These are phyloP conservation scores for Trichopria drosophilae DNA, from an alignment of 2,888 invertebrate species.

Conservation along the genomic window DNA sequence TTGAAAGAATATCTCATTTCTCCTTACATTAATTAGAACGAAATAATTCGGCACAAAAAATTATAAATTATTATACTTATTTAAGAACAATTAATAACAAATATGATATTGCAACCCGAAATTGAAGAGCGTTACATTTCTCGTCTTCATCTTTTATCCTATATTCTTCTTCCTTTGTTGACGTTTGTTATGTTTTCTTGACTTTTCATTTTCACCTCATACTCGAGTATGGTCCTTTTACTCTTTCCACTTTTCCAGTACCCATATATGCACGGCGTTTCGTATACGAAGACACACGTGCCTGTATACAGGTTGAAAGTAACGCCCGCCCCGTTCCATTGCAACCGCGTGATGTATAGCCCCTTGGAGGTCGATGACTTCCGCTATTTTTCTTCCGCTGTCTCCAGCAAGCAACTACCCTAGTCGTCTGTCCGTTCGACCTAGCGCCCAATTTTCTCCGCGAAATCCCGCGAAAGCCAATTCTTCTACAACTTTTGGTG, in stretches of 20 bases:
- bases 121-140: too few species aligned
- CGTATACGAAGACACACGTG: constrained; percentile 34
- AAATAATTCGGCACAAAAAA: too few species aligned
- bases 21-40: too few species aligned
- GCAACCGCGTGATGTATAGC: constrained; percentile 61
- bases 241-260: constrained; percentile 41
- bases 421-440: constrained; percentile 64
- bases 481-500: constrained; percentile 22
- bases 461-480: constrained; percentile 29
- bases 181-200: constrained; percentile 27
- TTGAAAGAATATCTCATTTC: too few species aligned
- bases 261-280: constrained; percentile 28
- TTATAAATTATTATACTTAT: too few species aligned
- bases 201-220: constrained; percentile 35
- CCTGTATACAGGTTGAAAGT: constrained; percentile 25
- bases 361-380: constrained; percentile 66
- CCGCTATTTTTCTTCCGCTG: constrained; percentile 66
- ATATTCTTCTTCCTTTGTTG: constrained; percentile 21
- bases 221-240: constrained; percentile 36
- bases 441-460: constrained; percentile 56
- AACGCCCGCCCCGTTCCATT: constrained; percentile 43
- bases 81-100: too few species aligned
- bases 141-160: constrained; percentile 22
- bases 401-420: constrained; percentile 61
- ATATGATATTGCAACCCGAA: too few species aligned